Conservation (phyloP, 2,797 vertebrate species). For the Menidia menidia region DNA sequence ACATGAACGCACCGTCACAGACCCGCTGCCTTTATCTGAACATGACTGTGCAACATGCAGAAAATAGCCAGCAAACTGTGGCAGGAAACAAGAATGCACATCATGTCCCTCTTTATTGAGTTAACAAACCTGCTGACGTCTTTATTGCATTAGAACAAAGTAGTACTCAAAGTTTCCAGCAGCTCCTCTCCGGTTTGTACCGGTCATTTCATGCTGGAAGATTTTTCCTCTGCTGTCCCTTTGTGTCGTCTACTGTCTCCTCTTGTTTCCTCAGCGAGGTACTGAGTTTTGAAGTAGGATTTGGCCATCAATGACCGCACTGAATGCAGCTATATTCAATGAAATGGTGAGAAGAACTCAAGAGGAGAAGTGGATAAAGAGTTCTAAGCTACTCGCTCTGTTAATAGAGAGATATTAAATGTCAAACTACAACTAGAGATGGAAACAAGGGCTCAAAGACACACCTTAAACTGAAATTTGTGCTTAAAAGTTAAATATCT, state of each 20-base stretch:
- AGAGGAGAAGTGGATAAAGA: background rate
- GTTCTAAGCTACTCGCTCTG: too few species aligned
- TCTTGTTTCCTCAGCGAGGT: background rate
- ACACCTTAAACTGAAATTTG: too few species aligned
- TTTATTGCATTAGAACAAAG: constrained; percentile 70
- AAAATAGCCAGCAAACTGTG: constrained; percentile 9
- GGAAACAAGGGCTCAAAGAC: too few species aligned
- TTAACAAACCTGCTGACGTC: constrained; percentile 66
- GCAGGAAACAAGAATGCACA: constrained; percentile 63
- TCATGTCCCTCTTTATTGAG: constrained; percentile 56
- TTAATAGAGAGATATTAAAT: too few species aligned
- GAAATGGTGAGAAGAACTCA: background rate
- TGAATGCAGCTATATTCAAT: background rate
- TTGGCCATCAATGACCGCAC: too few species aligned
- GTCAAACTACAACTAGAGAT: too few species aligned
- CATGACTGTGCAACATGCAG: background rate
- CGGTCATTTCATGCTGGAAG: constrained; percentile 10
- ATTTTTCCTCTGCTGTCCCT: background rate
- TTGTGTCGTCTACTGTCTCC: background rate
- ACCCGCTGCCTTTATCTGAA: constrained; percentile 1
- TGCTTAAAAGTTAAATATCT: too few species aligned
- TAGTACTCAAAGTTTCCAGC: constrained; percentile 41
- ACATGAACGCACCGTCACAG: background rate
- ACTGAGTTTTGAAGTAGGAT: background rate
- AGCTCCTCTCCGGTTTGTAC: constrained; percentile 11